Evolutionary conservation across 2,113 vertebrate genomes (phyloP), one percentile per base, ranked within the genome.

Genomic region (Monopterus albus): DNA sequence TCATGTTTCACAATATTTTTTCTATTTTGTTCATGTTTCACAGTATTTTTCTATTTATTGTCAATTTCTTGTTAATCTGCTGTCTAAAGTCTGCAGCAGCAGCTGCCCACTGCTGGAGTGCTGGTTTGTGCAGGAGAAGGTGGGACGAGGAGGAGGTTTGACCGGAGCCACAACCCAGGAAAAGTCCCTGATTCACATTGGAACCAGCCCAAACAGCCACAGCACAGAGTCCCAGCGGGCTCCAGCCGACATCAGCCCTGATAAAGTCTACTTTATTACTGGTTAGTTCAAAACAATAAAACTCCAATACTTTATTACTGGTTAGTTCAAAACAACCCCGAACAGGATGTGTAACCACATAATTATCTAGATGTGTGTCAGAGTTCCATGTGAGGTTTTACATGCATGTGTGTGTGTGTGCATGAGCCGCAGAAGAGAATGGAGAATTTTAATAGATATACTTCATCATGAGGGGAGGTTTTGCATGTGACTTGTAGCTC

Each of bases 111-210:
- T 86, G 60, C 0, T 94, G 84, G 94, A 94, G 60, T 94, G 94
- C 89, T 94, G 91, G 92, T 92, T 89, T 55, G 86, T 94, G 10
- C 88, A 92, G 70, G 94, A 93, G 71, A 90, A 84, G 20, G 38
- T 43, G 0, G 89, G 87, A 33, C 78, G 83, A 62, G 82, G 91
- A 45, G 86, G 91, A 65, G 89, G 91, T 18, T 84, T 93, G 15
- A 79, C 93, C 6, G 75, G 52, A 6, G 62, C 87, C 0, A 86
- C 85, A 7, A 88, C 14, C n/a, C 94, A 93, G 15, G 92, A 91
- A 17, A 92, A 90, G 40, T 84, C 91, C 0, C 58, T 91, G 6
- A 79, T 94, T 21, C 60, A 88, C 77, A 77, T 94, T 82, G 52
- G 67, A 4, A 84, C 77, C 0, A 60, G 40, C 2, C 13, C 43